Conservation (phyloP, 2,797 vertebrate genomes). For the Chrysolophus pictus region DNA sequence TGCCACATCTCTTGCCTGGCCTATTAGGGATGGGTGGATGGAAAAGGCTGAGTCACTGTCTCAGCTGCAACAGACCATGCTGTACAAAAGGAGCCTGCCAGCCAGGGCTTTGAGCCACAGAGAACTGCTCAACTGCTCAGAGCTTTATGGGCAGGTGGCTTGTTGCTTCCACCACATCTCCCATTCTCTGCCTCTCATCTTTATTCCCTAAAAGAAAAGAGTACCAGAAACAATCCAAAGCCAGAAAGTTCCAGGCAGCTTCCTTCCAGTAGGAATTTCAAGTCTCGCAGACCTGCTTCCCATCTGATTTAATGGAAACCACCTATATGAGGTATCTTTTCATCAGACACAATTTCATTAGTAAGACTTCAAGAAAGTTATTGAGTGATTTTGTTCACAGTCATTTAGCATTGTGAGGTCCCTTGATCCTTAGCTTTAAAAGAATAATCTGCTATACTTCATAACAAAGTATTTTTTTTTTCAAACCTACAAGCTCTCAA, state of each 20-base stretch:
- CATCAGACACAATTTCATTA: not conserved
- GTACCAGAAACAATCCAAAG: not conserved
- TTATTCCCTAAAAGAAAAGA: not conserved
- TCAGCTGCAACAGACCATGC: constrained; percentile 59
- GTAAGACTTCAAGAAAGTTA: not conserved
- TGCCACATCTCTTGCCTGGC: constrained; percentile 35
- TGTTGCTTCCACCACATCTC: constrained; percentile 24
- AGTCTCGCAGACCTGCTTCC: not conserved
- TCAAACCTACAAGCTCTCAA: not conserved
- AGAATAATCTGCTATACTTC: not conserved
- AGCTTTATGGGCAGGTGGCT: constrained; percentile 41
- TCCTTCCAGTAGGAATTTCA: not conserved
- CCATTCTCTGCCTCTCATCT: constrained; percentile 15
- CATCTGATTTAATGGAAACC: not conserved
- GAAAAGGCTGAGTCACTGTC: constrained; percentile 66
- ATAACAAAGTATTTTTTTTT: not conserved
- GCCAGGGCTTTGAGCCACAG: constrained; percentile 41
- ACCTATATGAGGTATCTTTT: not conserved
- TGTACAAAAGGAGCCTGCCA: constrained; percentile 42
- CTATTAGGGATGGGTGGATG: constrained; percentile 59
- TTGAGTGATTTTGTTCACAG: not conserved
- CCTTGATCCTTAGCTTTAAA: not conserved
- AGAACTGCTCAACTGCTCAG: constrained; percentile 11
- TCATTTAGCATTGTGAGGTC: not conserved
- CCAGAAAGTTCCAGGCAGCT: not conserved